Conservation (phyloP, 2,888 invertebrate species). For the Diploptera punctata region DNA sequence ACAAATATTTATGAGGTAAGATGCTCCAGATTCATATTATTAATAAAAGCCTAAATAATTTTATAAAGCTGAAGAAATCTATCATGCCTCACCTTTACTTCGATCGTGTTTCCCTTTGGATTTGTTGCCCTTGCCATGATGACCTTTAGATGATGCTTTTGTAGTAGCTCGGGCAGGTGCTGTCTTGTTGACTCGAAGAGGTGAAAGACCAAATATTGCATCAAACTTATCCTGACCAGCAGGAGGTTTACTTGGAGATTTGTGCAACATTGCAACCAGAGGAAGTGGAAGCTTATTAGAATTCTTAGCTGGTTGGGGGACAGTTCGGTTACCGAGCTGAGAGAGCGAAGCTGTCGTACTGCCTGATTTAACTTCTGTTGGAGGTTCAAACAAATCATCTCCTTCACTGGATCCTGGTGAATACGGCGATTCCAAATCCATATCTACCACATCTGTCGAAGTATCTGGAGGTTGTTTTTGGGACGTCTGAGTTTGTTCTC, state of each 20-base stretch:
- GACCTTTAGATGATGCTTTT: constrained; percentile 35
- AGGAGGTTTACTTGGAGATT: constrained; percentile 34
- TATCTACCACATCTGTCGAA: constrained; percentile 62
- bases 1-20: too few species aligned
- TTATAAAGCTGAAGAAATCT: too few species aligned
- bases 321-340: constrained; percentile 43
- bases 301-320: constrained; percentile 44
- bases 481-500: constrained; percentile 45
- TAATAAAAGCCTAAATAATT: too few species aligned
- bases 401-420: constrained; percentile 90
- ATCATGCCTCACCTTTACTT: constrained; percentile 19
- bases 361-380: constrained; percentile 53
- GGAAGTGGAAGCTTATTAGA: constrained; percentile 23
- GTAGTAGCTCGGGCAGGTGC: not conserved
- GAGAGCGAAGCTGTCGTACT: constrained; percentile 46
- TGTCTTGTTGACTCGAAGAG: constrained; percentile 27
- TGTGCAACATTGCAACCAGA: constrained; percentile 24
- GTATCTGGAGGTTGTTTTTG: constrained; percentile 46
- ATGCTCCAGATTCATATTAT: too few species aligned
- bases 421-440: constrained; percentile 84
- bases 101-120: constrained; percentile 45
- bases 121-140: constrained; percentile 46
- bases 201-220: constrained; percentile 37
- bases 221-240: constrained; percentile 40
- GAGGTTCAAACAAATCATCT: constrained; percentile 87